Conservation (phyloP, 53 echinoderm and acorn worm species). For the Antedon mediterranea region DNA sequence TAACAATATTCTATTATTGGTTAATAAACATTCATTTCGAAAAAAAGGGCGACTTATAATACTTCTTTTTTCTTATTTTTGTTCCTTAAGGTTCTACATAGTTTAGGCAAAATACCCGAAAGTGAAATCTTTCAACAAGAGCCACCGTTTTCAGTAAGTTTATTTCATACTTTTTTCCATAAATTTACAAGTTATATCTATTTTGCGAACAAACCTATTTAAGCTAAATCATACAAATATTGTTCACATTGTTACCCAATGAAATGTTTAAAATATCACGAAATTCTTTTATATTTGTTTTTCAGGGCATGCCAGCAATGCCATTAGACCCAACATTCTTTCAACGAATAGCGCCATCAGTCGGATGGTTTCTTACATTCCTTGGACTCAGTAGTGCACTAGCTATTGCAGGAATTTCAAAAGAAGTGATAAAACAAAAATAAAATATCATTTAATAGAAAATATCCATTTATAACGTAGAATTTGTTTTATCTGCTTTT, state of each 20-base stretch:
- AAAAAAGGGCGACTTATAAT: too few relatives aligned
- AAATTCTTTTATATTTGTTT: too few relatives aligned
- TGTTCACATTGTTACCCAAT: too few relatives aligned
- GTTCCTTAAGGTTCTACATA: conserved; percentile 33
- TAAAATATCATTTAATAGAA: not conserved
- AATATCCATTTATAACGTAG: too few relatives aligned
- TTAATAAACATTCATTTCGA: too few relatives aligned
- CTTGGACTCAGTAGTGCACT: not conserved
- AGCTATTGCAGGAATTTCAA: not conserved
- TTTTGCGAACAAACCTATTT: not conserved
- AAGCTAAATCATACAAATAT: too few relatives aligned
- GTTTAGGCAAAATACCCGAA: conserved; percentile 42
- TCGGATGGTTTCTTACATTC: conserved; percentile 31
- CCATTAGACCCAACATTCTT: conserved; percentile 25
- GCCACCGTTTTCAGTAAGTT: conserved; percentile 36
- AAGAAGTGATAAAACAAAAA: not conserved
- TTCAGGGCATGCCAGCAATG: conserved; percentile 48
- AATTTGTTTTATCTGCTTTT: too few relatives aligned
- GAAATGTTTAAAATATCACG: too few relatives aligned
- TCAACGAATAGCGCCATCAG: conserved; percentile 34
- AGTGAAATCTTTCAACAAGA: conserved; percentile 55
- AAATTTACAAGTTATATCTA: too few relatives aligned
- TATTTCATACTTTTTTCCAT: too few relatives aligned
- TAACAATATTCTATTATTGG: too few relatives aligned
- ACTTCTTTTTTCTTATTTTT: too few relatives aligned